phyloP scores from a whole-genome alignment of 2,888 invertebrate species.

The Tribolium freemani region DNA sequence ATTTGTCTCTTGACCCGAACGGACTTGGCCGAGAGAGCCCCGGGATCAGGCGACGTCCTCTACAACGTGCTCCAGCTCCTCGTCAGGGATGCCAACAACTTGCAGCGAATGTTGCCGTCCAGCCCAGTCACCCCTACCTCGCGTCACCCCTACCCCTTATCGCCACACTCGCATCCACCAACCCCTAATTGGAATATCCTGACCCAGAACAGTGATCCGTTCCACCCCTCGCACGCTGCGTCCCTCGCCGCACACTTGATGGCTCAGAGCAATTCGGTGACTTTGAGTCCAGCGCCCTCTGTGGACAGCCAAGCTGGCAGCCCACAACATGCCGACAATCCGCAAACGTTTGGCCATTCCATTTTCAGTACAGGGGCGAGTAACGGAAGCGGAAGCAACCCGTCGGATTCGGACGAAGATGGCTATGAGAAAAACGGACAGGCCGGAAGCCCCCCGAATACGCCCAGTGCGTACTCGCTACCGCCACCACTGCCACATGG shows the following conservation, averaged over 20 bases:
- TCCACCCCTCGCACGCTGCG: slow-evolving; percentile 70
- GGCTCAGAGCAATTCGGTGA: slow-evolving; percentile 86
- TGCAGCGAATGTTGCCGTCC: slow-evolving; percentile 85
- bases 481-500: slow-evolving; percentile 64
- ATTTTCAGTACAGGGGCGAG: slow-evolving; percentile 66
- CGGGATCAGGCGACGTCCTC: slow-evolving; percentile 93
- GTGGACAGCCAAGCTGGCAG: slow-evolving; percentile 88
- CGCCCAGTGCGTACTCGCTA: slow-evolving; percentile 69
- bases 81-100: slow-evolving; percentile 83
- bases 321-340: slow-evolving; percentile 80
- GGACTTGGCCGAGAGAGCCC: slow-evolving; percentile 92
- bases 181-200: slow-evolving; percentile 80
- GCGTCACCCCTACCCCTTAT: slow-evolving; percentile 79
- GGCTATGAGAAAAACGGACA: slow-evolving; percentile 66
- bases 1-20: slow-evolving; percentile 90
- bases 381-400: slow-evolving; percentile 76
- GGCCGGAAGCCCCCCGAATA: slow-evolving; percentile 70
- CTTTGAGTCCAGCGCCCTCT: slow-evolving; percentile 91
- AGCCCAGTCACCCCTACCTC: slow-evolving; percentile 88
- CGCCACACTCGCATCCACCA: slow-evolving; percentile 85
- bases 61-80: slow-evolving; percentile 94
- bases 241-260: slow-evolving; percentile 81
- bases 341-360: slow-evolving; percentile 65
- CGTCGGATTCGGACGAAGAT: slow-evolving; percentile 88
- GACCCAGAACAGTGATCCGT: slow-evolving; percentile 63